Percentiles rank a stretch among this genome's conserved stretches.
phyloP scores from a whole-genome alignment of 2,113 vertebrate species.

The Stigmatopora argus region DNA sequence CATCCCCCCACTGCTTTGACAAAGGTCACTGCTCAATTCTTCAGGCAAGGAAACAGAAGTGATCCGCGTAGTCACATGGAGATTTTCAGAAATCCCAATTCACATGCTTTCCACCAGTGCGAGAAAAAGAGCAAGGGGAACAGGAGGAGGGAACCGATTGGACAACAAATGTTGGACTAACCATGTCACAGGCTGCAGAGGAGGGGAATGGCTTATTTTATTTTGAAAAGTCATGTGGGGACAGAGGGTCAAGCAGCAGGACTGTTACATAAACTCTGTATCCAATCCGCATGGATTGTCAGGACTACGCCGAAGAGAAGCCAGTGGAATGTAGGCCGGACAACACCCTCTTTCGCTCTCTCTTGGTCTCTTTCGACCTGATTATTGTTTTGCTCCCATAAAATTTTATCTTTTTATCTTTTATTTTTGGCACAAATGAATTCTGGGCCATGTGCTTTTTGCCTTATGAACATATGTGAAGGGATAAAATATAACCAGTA shows the following conservation, averaged over 20 bases:
- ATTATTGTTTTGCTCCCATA: neutral
- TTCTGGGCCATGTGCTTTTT: conserved; percentile 4
- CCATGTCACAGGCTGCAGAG: conserved; percentile 27
- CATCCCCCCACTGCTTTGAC: neutral
- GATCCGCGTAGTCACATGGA: conserved; percentile 19
- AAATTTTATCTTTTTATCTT: neutral
- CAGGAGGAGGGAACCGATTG: neutral
- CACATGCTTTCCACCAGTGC: conserved; percentile 29
- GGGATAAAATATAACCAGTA: too few relatives aligned
- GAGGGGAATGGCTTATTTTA: conserved; percentile 31
- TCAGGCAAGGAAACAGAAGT: conserved; percentile 45
- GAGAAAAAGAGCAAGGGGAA: conserved; percentile 1
- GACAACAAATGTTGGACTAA: conserved; percentile 14
- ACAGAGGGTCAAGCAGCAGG: conserved; percentile 22
- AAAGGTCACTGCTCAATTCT: conserved; percentile 16
- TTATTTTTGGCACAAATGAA: conserved; percentile 10
- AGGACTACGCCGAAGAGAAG: conserved; percentile 58
- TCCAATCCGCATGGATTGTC: conserved; percentile 55
- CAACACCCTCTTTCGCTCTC: conserved; percentile 22
- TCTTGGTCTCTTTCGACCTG: conserved; percentile 7
- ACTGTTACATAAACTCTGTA: conserved; percentile 61
- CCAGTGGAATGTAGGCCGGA: conserved; percentile 62
- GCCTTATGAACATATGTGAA: neutral
- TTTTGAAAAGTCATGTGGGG: conserved; percentile 46
- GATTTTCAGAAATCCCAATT: conserved; percentile 23